Percentiles rank a stretch among this genome's conserved stretches.
phyloP scores from a whole-genome alignment of 2,797 vertebrate species.

The Alfaro cultratus region DNA sequence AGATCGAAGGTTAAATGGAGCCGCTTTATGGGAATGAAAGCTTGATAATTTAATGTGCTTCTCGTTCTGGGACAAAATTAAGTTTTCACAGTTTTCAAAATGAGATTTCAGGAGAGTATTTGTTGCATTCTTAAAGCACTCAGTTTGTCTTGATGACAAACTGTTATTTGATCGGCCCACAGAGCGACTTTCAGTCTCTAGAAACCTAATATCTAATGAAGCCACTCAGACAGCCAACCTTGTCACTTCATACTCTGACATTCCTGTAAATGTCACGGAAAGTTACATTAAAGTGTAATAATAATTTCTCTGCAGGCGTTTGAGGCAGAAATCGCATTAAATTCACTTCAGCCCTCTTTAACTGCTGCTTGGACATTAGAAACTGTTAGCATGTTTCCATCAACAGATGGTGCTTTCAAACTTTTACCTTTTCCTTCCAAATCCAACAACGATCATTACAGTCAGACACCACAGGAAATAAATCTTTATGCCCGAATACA shows the following conservation, averaged over 20 bases:
- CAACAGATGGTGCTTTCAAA: background rate
- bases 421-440: background rate
- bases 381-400: too few relatives aligned
- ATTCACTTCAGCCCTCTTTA: background rate
- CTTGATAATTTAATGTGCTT: background rate
- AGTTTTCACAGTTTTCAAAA: background rate
- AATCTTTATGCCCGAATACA: too few relatives aligned
- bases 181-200: background rate
- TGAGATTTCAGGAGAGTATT: background rate
- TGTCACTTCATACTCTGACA: background rate
- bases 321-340: background rate
- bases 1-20: constrained; percentile 2
- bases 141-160: background rate
- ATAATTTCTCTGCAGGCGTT: background rate
- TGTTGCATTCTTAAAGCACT: background rate
- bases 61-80: background rate
- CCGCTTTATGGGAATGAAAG: constrained; percentile 9
- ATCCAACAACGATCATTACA: background rate
- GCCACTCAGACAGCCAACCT: background rate
- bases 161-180: background rate
- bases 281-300: background rate
- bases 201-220: background rate
- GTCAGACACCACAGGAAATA: background rate
- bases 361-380: background rate
- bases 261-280: constrained; percentile 6